These are phyloP conservation scores for Drosophila kikkawai DNA, from an alignment of 1,140 invertebrate species.

Conservation along the genomic window DNA sequence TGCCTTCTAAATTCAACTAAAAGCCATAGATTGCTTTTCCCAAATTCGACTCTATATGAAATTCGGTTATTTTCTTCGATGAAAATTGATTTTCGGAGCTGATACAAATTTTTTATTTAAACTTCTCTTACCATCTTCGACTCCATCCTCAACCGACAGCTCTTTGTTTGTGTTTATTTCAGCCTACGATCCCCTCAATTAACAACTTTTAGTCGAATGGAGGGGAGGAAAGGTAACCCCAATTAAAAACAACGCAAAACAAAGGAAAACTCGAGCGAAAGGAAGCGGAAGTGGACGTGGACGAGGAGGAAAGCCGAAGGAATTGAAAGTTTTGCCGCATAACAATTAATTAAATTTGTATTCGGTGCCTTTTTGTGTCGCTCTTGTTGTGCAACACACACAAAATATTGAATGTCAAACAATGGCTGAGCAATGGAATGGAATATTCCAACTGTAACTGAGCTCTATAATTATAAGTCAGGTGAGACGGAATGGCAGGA, in stretches of 20 bases:
- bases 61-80: slow-evolving; percentile 16
- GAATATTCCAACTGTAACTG: slow-evolving; percentile 45
- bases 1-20: slow-evolving; percentile 34
- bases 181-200: slow-evolving; percentile 33
- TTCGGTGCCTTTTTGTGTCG: slow-evolving; percentile 31
- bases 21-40: slow-evolving; percentile 23
- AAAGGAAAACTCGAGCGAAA: slow-evolving; percentile 7
- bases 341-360: slow-evolving; percentile 66
- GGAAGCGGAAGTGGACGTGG: slow-evolving; percentile 1
- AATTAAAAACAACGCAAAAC: slow-evolving; percentile 47
- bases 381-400: slow-evolving; percentile 51
- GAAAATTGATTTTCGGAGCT: slow-evolving; percentile 30
- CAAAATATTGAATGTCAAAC: slow-evolving; percentile 54
- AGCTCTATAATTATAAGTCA: slow-evolving; percentile 50
- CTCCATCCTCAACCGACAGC: too few species aligned
- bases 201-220: slow-evolving; percentile 39
- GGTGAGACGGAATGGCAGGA: slow-evolving; percentile 19
- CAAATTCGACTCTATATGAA: slow-evolving; percentile 4
- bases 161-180: slow-evolving; percentile 15
- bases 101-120: slow-evolving; percentile 16
- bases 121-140: neutral
- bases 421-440: slow-evolving; percentile 22
- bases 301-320: slow-evolving; percentile 3
- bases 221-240: slow-evolving; percentile 19
- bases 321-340: slow-evolving; percentile 53